Conservation (phyloP, 1,140 invertebrate genomes). For the Drosophila trapezifrons region DNA sequence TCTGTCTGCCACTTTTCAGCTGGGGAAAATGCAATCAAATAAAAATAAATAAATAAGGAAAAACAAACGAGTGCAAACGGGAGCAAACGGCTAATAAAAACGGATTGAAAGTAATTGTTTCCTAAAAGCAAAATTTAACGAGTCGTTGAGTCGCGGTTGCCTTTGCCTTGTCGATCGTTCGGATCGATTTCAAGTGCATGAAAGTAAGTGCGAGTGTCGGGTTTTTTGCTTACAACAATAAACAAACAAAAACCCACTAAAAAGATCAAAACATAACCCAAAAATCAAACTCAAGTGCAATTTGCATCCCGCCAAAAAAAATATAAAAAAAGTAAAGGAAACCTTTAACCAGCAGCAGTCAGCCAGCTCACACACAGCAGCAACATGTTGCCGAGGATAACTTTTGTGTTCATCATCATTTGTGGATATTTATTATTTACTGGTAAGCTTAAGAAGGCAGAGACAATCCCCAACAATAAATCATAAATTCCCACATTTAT, state of each 20-base stretch:
- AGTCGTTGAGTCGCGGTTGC: conserved; percentile 46
- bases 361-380: conserved; percentile 26
- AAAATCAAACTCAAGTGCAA: conserved; percentile 33
- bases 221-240: conserved; percentile 9
- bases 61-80: conserved; percentile 27
- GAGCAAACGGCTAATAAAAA: conserved; percentile 39
- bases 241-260: conserved; percentile 1
- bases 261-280: conserved; percentile 45
- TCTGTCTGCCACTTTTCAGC: conserved; percentile 23
- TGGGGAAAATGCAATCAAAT: conserved; percentile 21
- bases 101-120: conserved; percentile 60
- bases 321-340: conserved; percentile 7
- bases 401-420: conserved; percentile 70
- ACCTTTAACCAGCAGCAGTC: conserved; percentile 16
- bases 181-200: conserved; percentile 28
- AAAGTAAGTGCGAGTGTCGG: conserved; percentile 35
- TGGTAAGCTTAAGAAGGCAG: conserved; percentile 14
- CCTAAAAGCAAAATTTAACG: conserved; percentile 44
- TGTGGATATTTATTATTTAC: conserved; percentile 56
- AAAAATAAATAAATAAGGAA: conserved; percentile 16
- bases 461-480: conserved; percentile 36
- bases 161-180: conserved; percentile 18
- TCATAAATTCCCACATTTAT: conserved; percentile 53
- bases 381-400: conserved; percentile 81
- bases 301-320: background rate